Percentiles rank a stretch among this genome's conserved stretches.
phyloP scores from a whole-genome alignment of 2,888 invertebrate species.

The Autographa pulchrina region DNA sequence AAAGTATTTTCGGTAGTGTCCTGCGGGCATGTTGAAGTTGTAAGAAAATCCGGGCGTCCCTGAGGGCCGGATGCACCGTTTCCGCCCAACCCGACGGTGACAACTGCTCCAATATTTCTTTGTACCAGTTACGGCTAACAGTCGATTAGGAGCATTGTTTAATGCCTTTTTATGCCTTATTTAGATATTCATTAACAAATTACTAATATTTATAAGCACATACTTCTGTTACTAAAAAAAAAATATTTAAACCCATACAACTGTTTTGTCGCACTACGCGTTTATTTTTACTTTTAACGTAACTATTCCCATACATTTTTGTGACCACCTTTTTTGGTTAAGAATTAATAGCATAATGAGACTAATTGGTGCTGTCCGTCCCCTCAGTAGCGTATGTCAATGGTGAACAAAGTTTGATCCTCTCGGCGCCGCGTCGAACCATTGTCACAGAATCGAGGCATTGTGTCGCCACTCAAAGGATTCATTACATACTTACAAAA shows the following conservation, averaged over 20 bases:
- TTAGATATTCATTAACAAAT: constrained; percentile 3
- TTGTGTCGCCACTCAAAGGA: constrained; percentile 42
- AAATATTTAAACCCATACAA: no score
- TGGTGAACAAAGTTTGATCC: constrained; percentile 45
- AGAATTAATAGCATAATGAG: not conserved
- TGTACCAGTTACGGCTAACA: constrained; percentile 44
- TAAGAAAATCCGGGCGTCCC: constrained; percentile 72
- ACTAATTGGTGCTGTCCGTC: constrained; percentile 20
- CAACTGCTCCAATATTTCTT: constrained; percentile 66
- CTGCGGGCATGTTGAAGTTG: constrained; percentile 74
- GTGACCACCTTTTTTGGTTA: no score
- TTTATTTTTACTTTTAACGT: no score
- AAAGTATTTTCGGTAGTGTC: constrained; percentile 77
- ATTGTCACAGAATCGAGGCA: constrained; percentile 19
- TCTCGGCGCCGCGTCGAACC: constrained; percentile 14
- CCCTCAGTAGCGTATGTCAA: constrained; percentile 51
- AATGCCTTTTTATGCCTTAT: not conserved
- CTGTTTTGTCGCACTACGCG: no score
- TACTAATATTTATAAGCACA: no score
- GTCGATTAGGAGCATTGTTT: constrained; percentile 41
- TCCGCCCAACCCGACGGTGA: constrained; percentile 70
- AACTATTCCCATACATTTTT: no score
- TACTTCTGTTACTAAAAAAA: no score
- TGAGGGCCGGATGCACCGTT: constrained; percentile 74
- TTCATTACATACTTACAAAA: constrained; percentile 44